Base-by-base conservation (phyloP, 2,797 vertebrate genomes). In the Scleropages formosus region DNA sequence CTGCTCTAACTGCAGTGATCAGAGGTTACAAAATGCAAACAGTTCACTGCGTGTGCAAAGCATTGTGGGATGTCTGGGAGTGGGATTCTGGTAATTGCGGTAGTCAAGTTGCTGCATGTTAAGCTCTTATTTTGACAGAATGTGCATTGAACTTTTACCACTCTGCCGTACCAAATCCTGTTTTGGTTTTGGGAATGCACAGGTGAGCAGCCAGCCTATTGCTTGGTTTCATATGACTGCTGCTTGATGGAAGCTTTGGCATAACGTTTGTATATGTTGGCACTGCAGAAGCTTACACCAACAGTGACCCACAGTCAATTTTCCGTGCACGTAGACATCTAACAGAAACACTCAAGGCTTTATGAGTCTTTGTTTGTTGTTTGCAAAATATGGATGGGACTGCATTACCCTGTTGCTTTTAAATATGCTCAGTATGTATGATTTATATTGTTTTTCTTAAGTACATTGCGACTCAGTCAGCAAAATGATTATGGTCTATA, bases 1-100 rank as follows among this genome's bases (percentile, higher is more conserved):
- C 49, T 71, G 24, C 26, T 56, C 68, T 70, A 20, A 49, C 56
- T n/a, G n/a, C n/a, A n/a, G 47, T 46, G 49, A 70, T 53, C 49
- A 49, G 49, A 49, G 70, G 68, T 70, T 53, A 56, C 70, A 68
- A 47, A 70, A 56, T 70, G 8, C 18, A 49, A 70, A 46, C 49
- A 9, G 47, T 16, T 49, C 22, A 18, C 39, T 22, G 9, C 46
- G 47, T 8, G 15, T 15, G 68, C 68, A 58, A 22, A 9, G 68
- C 51, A 71, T 71, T 1, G 26, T 71, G 69, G 69, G 69, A 71
- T 26, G 10, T 26, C 51, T 10, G 9, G 15, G 8, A 56, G 31
- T 6, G 39, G 6, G 69, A 51, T 24, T 27, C 44, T 9, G 15
- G 6, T 6, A 39, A 6, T 31, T 39, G 31, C 2, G 24, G 26